Percentiles rank a stretch among this genome's conserved stretches.
These are phyloP conservation scores for Chloroceryle aenea DNA, from an alignment of 2,113 vertebrate genomes.

Conservation along the genomic window DNA sequence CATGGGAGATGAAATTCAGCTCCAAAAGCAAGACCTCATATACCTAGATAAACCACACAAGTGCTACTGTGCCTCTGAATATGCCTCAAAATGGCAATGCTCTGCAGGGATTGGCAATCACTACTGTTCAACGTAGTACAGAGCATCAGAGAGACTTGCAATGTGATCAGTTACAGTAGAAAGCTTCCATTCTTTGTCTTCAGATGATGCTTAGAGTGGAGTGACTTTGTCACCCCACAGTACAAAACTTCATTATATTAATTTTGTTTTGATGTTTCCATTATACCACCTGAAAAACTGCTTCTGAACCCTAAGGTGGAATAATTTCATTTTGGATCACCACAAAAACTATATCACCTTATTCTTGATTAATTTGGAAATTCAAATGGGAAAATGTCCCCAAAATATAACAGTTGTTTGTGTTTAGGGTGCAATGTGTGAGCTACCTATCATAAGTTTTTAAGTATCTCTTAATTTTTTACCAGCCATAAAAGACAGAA, in stretches of 20 bases:
- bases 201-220: background rate
- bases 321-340: background rate
- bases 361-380: background rate
- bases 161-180: background rate
- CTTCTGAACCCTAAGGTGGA: background rate
- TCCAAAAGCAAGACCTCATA: background rate
- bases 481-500: background rate
- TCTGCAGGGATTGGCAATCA: background rate
- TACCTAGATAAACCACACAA: background rate
- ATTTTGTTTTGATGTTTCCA: background rate
- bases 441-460: background rate
- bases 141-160: background rate
- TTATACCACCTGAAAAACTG: background rate
- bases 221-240: background rate
- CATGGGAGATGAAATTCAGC: background rate
- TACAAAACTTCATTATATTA: background rate
- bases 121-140: background rate
- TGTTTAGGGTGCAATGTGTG: background rate
- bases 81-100: background rate
- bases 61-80: background rate
- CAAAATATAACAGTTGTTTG: background rate
- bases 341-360: background rate
- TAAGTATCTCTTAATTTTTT: background rate
- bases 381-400: background rate
- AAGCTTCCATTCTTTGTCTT: background rate